Evolutionary conservation across 2,113 vertebrate species (phyloP), one percentile per base, ranked within the genome.

Genomic region (Epinephelus moara): DNA sequence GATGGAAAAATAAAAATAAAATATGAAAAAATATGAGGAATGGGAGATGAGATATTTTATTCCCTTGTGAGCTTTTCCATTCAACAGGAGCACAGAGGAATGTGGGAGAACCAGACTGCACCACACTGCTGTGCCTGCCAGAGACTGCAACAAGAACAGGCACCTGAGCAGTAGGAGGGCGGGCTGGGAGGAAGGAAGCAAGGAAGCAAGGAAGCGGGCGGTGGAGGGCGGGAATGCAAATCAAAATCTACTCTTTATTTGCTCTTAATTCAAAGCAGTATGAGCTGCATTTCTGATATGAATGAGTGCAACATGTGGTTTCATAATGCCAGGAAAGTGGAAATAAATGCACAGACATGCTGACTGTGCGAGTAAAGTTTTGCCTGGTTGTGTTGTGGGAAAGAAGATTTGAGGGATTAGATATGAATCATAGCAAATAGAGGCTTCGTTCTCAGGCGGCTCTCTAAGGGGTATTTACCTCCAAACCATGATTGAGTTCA

Each of bases 151-250:
- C 63, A 73, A 62, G 73, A 89, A 80, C 78, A 85, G 87, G 71
- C 88, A 93, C 79, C 91, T 92, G 74, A 90, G 72, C 81, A 76
- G 84, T 61, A 27, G 84, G 88, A 84, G 79, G 88, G 40, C 73
- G 3, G 71, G 85, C 74, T 70, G 77, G 73, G 75, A 83, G 81
- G 88, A 84, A 72, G 76, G 85, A 88, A 88, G 70, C 27, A 27
- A 27, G 27, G 30, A 30, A 30, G 30, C 15, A 11, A 64, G 69
- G 61, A 87, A 21, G 45, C 63, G 60, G 27, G n/a, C 6, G 61
- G n/a, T 4, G 27, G 17, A 15, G 42, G 59, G 15, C 4, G 4
- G 30, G 50, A 25, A 78, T 8, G 50, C 27, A 55, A 70, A 77
- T 56, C 37, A 47, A 66, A 85, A 67, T 63, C 17, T 37, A 59